Evolutionary conservation across 37 sponge, comb jelly and placozoan genomes (phyloP).

Genomic region (Halichondria panicea): DNA sequence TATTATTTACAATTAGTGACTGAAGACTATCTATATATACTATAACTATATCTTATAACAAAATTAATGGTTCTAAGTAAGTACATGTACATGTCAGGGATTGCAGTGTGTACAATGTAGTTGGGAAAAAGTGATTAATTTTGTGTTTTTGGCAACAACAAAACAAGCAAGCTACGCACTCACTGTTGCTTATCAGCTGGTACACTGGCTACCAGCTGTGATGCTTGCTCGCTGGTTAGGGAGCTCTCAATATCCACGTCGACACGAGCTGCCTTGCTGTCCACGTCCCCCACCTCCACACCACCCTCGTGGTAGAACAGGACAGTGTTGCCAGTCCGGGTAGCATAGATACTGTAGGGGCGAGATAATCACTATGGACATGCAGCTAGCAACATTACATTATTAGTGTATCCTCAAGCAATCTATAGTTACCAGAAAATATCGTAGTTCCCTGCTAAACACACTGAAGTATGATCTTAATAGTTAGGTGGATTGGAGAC

Average conservation of each 20-base stretch:
- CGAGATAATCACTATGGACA: background rate
- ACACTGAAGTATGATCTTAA: background rate
- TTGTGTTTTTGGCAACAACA: too few relatives aligned
- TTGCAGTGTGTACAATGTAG: too few relatives aligned
- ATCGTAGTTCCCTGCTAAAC: background rate
- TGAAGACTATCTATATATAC: too few relatives aligned
- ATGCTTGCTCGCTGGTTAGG: conserved; percentile 56
- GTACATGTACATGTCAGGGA: too few relatives aligned
- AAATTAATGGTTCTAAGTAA: too few relatives aligned
- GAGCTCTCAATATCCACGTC: conserved; percentile 53
- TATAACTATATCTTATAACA: too few relatives aligned
- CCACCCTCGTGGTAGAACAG: conserved; percentile 94
- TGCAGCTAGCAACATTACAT: background rate
- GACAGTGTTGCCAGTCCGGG: conserved; percentile 78
- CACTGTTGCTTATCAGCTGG: conserved; percentile 47
- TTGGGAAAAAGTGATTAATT: too few relatives aligned
- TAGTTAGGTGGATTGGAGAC: background rate
- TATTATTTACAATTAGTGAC: too few relatives aligned
- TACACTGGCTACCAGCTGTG: conserved; percentile 21
- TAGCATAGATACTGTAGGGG: conserved; percentile 72
- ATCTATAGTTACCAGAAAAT: background rate
- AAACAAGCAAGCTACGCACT: too few relatives aligned
- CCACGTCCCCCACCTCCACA: conserved; percentile 94
- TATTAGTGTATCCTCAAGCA: background rate
- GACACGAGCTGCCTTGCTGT: conserved; percentile 65